These are phyloP conservation scores for Euphonia xanthogaster DNA, from an alignment of 2,797 vertebrate genomes.

Conservation along the genomic window DNA sequence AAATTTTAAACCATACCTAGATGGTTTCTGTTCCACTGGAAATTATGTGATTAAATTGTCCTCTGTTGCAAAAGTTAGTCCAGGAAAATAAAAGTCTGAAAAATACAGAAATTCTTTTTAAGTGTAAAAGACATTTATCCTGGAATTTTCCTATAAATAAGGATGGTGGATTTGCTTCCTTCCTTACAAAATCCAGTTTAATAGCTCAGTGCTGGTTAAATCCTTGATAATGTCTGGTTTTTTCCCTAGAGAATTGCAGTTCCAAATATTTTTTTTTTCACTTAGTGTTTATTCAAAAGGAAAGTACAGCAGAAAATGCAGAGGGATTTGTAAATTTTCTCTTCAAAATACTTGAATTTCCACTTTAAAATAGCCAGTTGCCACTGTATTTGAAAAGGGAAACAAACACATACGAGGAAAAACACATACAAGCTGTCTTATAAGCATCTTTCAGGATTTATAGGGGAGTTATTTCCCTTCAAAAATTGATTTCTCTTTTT, in stretches of 20 bases:
- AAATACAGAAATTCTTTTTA: neutral
- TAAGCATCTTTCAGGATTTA: neutral
- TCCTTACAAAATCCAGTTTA: neutral
- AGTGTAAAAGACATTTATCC: neutral
- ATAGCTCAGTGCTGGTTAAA: neutral
- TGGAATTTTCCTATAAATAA: neutral
- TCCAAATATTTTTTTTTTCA: neutral
- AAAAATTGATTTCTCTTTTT: neutral
- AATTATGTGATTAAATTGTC: neutral
- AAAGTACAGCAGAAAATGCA: neutral
- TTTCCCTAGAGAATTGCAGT: neutral
- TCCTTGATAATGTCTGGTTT: neutral
- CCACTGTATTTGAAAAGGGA: neutral
- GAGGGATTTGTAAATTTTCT: neutral
- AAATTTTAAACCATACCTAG: neutral
- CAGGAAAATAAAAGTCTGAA: neutral
- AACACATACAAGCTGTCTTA: neutral
- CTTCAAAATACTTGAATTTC: neutral
- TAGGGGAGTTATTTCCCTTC: neutral
- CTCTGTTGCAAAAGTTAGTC: neutral
- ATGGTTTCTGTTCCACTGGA: neutral
- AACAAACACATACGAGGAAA: neutral
- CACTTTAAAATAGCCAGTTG: neutral
- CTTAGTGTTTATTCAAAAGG: neutral
- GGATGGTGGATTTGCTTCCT: neutral